Percentiles rank a stretch among this genome's conserved stretches.
These are phyloP conservation scores for Halocaridina rubra DNA, from an alignment of 2,888 invertebrate genomes.

Conservation along the genomic window DNA sequence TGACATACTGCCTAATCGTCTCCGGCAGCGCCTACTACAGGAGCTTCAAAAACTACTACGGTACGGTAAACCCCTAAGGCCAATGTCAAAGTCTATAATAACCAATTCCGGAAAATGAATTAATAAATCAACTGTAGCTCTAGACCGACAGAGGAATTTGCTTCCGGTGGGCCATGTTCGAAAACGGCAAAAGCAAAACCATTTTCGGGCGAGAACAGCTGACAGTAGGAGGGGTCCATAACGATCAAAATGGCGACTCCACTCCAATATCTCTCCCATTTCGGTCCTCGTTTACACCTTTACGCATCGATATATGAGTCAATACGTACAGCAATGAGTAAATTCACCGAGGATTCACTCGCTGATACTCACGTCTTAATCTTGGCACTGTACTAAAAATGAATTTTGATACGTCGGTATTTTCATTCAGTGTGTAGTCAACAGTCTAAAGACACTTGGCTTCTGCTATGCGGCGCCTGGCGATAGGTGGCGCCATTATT, in stretches of 20 bases:
- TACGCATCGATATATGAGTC: too few relatives aligned
- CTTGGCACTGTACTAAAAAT: conserved; percentile 22
- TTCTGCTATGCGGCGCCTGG: background rate
- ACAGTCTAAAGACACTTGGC: conserved; percentile 42
- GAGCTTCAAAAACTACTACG: too few relatives aligned
- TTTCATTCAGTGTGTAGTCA: conserved; percentile 54
- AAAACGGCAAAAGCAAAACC: background rate
- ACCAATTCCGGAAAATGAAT: background rate
- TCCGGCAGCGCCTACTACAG: too few relatives aligned
- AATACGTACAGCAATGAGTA: too few relatives aligned
- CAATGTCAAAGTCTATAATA: background rate
- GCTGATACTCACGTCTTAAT: conserved; percentile 29
- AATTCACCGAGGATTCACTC: too few relatives aligned
- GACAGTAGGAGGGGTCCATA: conserved; percentile 60
- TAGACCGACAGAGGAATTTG: too few relatives aligned
- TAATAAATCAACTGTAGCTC: too few relatives aligned
- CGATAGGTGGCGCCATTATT: conserved; percentile 21
- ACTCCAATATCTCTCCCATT: too few relatives aligned
- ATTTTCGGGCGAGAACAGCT: conserved; percentile 23
- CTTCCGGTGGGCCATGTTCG: background rate
- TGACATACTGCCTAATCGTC: too few relatives aligned
- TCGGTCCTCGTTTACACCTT: too few relatives aligned
- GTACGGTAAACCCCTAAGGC: background rate
- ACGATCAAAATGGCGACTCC: conserved; percentile 55
- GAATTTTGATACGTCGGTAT: conserved; percentile 49